Evolutionary conservation across 2,888 invertebrate species (phyloP).

Genomic region (Platycnemis pennipes): DNA sequence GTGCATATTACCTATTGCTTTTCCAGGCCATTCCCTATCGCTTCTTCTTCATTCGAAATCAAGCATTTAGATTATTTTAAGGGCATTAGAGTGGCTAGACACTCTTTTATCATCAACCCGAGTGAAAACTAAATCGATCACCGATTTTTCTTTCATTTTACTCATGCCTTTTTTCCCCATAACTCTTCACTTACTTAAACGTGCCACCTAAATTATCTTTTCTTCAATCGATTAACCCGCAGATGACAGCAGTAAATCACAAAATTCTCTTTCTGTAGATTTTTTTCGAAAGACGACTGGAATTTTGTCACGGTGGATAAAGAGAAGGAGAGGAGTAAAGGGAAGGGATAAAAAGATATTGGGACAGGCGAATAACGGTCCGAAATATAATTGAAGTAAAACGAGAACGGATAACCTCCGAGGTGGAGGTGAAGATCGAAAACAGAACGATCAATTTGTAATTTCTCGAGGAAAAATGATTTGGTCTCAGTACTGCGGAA

Average conservation of each 20-base stretch:
- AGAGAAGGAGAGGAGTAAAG: background rate
- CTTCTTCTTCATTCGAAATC: background rate
- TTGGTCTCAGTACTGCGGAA: too few relatives aligned
- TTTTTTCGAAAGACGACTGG: background rate
- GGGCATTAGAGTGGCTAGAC: background rate
- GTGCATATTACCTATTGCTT: too few relatives aligned
- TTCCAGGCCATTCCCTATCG: too few relatives aligned
- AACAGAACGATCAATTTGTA: background rate
- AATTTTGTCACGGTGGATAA: background rate
- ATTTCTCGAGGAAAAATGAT: background rate
- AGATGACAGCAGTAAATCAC: constrained; percentile 18
- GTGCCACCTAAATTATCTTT: background rate
- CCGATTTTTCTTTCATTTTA: background rate
- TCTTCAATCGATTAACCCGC: constrained; percentile 24
- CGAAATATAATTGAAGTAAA: background rate
- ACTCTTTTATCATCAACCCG: background rate
- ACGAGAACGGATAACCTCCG: background rate
- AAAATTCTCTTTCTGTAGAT: background rate
- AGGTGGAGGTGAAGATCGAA: background rate
- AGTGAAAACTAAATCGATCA: background rate
- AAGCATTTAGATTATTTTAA: background rate
- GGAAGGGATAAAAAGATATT: background rate
- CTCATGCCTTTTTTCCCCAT: background rate
- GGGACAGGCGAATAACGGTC: background rate
- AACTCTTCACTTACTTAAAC: background rate